A percentile compares a stretch with the other conserved stretches of the same genome.
Conservation (phyloP, 2,888 invertebrate species). For the Hartigia nigra region DNA sequence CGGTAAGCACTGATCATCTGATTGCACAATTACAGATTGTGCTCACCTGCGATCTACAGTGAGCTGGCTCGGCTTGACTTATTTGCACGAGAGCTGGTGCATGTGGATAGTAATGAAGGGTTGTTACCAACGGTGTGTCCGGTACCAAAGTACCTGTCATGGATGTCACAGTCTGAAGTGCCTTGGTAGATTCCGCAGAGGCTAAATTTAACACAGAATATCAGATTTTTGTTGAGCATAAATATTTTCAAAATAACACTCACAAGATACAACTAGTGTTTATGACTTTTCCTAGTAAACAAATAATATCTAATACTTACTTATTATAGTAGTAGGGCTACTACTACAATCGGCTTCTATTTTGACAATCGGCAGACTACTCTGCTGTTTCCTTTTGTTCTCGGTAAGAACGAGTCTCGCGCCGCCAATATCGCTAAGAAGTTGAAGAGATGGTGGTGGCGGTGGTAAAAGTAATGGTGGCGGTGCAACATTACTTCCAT, state of each 20-base stretch:
- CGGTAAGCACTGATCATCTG: not conserved
- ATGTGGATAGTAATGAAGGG: constrained; percentile 61
- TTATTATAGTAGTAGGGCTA: constrained; percentile 59
- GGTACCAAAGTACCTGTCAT: constrained; percentile 57
- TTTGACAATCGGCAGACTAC: constrained; percentile 73
- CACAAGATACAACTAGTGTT: not conserved
- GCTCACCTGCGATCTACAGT: constrained; percentile 59
- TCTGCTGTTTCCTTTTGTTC: constrained; percentile 70
- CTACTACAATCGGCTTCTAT: constrained; percentile 74
- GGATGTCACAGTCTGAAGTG: constrained; percentile 59
- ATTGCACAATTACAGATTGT: not conserved
- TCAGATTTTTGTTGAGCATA: not conserved
- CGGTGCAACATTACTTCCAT: constrained; percentile 64
- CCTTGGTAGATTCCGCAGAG: constrained; percentile 60
- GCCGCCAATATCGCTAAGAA: constrained; percentile 68
- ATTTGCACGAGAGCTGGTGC: constrained; percentile 59
- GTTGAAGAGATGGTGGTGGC: constrained; percentile 75
- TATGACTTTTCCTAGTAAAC: not conserved
- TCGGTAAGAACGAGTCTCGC: constrained; percentile 75
- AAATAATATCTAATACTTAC: constrained; percentile 36
- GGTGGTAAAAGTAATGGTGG: constrained; percentile 68
- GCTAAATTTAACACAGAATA: constrained; percentile 32
- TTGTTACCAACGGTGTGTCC: constrained; percentile 57
- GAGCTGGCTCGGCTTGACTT: constrained; percentile 58
- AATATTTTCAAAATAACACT: not conserved